These are phyloP conservation scores for Molossus alvarezi DNA, from an alignment of 2,797 vertebrate genomes.

Conservation along the genomic window DNA sequence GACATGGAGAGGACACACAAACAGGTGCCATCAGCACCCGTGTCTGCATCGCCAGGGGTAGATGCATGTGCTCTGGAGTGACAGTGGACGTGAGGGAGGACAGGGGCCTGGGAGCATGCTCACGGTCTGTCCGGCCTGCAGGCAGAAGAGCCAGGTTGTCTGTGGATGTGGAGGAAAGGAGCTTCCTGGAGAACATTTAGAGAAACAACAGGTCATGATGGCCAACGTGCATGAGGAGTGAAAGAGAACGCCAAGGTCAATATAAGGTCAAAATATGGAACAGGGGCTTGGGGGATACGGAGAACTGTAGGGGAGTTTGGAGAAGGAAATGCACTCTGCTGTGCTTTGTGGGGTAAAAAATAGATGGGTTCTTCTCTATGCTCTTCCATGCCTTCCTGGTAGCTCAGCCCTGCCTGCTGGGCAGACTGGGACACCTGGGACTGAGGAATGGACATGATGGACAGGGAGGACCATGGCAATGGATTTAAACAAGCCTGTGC, in stretches of 20 bases:
- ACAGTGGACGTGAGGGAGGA: rapidly evolving
- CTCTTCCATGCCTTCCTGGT: no score
- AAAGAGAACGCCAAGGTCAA: neutral
- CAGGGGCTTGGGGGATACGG: no score
- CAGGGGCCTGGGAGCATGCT: neutral
- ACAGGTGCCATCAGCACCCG: no score
- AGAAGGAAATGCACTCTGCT: neutral
- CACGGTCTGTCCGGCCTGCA: neutral
- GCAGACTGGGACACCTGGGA: rapidly evolving
- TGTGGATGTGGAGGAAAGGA: neutral
- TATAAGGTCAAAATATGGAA: neutral
- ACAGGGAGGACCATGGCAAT: neutral
- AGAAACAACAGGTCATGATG: no score
- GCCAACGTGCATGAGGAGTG: rapidly evolving
- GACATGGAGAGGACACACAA: no score
- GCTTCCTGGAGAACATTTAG: neutral
- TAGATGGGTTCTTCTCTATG: no score
- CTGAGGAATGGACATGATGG: neutral
- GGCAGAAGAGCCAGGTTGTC: neutral
- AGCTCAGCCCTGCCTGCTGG: rapidly evolving
- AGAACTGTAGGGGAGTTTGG: no score
- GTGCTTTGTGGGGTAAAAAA: neutral
- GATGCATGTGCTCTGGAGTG: neutral
- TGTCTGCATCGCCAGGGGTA: neutral
- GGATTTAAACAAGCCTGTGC: neutral